Evolutionary conservation across 2,888 invertebrate genomes (phyloP).

Genomic region (Mamestra brassicae): DNA sequence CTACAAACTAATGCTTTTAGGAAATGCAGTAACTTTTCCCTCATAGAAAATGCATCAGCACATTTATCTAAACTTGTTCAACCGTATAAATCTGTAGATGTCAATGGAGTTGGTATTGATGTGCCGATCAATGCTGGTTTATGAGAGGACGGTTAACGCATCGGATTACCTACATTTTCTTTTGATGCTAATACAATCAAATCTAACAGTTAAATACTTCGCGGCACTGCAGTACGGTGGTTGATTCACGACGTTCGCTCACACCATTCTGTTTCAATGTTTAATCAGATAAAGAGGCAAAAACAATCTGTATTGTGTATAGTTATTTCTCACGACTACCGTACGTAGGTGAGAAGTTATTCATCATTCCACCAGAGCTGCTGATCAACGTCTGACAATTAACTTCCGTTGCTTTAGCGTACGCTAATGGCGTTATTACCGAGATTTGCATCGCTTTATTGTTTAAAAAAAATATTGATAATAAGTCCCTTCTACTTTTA

Average conservation of each 20-base stretch:
- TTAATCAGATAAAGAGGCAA: constrained; percentile 78
- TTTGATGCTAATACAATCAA: constrained; percentile 27
- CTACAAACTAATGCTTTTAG: constrained; percentile 33
- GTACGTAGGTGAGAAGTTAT: constrained; percentile 81
- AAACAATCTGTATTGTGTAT: constrained; percentile 74
- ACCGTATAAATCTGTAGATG: constrained; percentile 33
- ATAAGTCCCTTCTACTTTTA: constrained; percentile 14
- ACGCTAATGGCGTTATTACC: constrained; percentile 81
- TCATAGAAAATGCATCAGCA: constrained; percentile 47
- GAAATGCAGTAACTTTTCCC: constrained; percentile 32
- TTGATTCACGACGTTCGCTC: constrained; percentile 64
- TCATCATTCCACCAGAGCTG: constrained; percentile 73
- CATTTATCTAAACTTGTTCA: constrained; percentile 31
- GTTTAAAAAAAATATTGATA: constrained; percentile 46
- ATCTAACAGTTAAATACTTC: constrained; percentile 43
- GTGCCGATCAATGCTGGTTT: constrained; percentile 40
- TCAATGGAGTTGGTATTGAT: constrained; percentile 16
- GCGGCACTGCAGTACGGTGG: constrained; percentile 25
- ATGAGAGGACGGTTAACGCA: constrained; percentile 21
- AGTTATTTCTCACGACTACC: constrained; percentile 81
- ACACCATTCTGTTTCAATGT: constrained; percentile 76
- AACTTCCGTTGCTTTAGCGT: constrained; percentile 83
- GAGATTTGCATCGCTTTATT: constrained; percentile 73
- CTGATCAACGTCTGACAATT: constrained; percentile 79
- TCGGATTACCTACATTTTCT: constrained; percentile 24